phyloP scores from a whole-genome alignment of 2,797 vertebrate genomes.

The Triplophysa yarkandensis region DNA sequence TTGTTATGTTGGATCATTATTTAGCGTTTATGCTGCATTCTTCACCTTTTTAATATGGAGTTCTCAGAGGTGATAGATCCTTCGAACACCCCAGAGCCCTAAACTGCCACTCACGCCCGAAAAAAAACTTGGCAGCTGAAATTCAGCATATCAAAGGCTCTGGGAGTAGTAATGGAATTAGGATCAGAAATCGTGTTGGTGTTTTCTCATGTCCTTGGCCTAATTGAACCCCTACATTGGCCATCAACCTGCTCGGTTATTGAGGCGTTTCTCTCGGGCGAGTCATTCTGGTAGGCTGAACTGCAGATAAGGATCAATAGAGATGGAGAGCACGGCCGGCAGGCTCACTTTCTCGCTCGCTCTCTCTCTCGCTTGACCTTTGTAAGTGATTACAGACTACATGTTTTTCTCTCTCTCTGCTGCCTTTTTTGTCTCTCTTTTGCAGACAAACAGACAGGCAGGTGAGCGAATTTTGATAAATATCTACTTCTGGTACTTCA shows the following conservation, averaged over 20 bases:
- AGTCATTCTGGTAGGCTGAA: constrained; percentile 55
- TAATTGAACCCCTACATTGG: constrained; percentile 52
- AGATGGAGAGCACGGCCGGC: constrained; percentile 54
- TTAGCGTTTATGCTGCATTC: constrained; percentile 1
- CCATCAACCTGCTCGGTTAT: constrained; percentile 54
- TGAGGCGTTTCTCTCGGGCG: constrained; percentile 54
- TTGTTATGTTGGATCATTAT: constrained; percentile 27
- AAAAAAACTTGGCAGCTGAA: constrained; percentile 28
- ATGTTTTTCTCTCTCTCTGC: constrained; percentile 46
- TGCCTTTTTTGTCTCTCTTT: constrained; percentile 36
- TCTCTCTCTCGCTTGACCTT: constrained; percentile 49
- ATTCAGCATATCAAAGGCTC: constrained; percentile 48
- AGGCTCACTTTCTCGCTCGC: constrained; percentile 43
- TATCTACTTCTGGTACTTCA: background rate
- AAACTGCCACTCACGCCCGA: constrained; percentile 1
- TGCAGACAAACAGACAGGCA: constrained; percentile 12
- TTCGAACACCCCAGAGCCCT: constrained; percentile 31
- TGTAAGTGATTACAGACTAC: constrained; percentile 58
- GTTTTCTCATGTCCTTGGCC: constrained; percentile 52
- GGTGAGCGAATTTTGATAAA: constrained; percentile 36
- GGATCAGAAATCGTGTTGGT: constrained; percentile 17
- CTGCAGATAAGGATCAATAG: constrained; percentile 59
- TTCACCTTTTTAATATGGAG: constrained; percentile 54
- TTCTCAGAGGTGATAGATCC: constrained; percentile 35
- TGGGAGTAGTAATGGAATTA: constrained; percentile 10